phyloP scores from a whole-genome alignment of 2,888 invertebrate species.

The Tanypteryx hageni region DNA sequence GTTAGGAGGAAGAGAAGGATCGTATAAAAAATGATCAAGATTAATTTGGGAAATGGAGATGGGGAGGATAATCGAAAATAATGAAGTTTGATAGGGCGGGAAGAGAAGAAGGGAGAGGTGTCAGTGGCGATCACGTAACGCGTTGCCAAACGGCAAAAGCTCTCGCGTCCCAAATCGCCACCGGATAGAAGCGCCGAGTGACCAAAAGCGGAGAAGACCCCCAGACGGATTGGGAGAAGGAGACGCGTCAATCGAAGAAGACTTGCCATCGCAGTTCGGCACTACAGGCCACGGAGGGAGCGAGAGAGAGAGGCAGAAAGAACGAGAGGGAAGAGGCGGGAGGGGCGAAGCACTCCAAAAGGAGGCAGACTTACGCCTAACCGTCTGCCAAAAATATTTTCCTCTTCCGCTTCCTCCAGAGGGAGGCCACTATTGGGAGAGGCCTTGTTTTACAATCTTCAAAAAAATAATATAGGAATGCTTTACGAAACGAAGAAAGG shows the following conservation, averaged over 20 bases:
- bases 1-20: background rate
- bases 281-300: no score
- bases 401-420: conserved; percentile 11
- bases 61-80: background rate
- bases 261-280: no score
- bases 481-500: background rate
- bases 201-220: no score
- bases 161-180: no score
- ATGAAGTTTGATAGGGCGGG: background rate
- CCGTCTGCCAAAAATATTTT: background rate
- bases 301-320: no score
- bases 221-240: no score
- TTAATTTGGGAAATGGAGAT: background rate
- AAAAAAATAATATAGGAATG: background rate
- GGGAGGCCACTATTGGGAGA: background rate
- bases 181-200: no score
- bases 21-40: background rate
- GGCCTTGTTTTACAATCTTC: background rate
- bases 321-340: no score
- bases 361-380: background rate
- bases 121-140: no score
- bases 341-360: background rate
- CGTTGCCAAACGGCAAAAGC: no score
- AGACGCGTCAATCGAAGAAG: no score
- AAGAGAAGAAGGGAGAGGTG: no score